Evolutionary conservation across 2,113 vertebrate species (phyloP).

Genomic region (Blennius ocellaris): DNA sequence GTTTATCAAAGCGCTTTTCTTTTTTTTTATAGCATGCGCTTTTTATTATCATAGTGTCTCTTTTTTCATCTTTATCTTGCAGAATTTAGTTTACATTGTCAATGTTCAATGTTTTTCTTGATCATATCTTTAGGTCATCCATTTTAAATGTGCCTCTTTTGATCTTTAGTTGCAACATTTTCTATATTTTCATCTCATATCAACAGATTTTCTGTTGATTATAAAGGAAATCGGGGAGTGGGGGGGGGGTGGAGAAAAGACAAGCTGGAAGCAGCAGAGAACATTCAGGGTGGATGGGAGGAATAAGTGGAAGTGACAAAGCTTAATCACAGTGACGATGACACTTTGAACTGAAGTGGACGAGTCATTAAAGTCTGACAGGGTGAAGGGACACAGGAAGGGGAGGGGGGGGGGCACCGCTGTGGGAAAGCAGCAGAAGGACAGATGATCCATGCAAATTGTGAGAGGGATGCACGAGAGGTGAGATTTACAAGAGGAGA

Average conservation of each 20-base stretch:
- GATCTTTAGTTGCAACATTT: too few species aligned
- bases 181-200: too few species aligned
- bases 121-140: too few species aligned
- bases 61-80: too few species aligned
- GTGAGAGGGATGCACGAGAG: not conserved
- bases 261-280: not conserved
- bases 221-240: slow-evolving; percentile 1
- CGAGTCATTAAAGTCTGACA: slow-evolving; percentile 28
- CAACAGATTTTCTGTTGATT: too few species aligned
- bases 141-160: too few species aligned
- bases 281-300: not conserved
- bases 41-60: too few species aligned
- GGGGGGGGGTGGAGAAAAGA: not conserved
- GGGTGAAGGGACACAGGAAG: not conserved
- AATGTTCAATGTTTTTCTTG: too few species aligned
- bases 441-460: slow-evolving; percentile 9
- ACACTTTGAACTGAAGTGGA: slow-evolving; percentile 37
- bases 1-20: too few species aligned
- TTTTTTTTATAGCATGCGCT: too few species aligned
- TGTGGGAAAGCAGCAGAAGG: not conserved
- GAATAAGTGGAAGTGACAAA: slow-evolving; percentile 17
- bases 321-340: slow-evolving; percentile 15
- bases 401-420: not conserved
- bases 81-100: too few species aligned
- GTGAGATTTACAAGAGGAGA: not conserved